Conservation (phyloP, 1,140 invertebrate species). For the Dolichoris vasculosae region DNA sequence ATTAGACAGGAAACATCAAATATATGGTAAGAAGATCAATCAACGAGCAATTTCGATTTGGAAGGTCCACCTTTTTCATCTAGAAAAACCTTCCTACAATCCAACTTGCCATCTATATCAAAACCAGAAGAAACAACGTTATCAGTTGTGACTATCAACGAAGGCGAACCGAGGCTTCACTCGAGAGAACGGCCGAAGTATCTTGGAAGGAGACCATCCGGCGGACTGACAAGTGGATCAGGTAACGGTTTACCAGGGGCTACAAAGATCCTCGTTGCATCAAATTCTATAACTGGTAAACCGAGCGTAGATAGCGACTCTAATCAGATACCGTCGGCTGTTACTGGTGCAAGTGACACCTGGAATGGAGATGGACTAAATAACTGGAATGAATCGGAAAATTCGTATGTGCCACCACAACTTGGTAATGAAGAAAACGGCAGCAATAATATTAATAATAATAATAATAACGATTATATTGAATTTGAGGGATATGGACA, state of each 20-base stretch:
- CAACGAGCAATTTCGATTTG: not conserved
- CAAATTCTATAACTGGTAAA: constrained; percentile 6
- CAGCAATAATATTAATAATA: not conserved
- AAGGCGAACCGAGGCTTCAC: not conserved
- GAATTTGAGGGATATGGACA: not conserved
- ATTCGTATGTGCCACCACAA: not conserved
- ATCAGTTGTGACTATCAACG: not conserved
- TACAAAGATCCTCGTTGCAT: constrained; percentile 48
- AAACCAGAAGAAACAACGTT: not conserved
- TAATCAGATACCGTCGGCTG: not conserved
- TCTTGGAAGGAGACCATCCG: constrained; percentile 50
- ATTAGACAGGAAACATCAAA: not conserved
- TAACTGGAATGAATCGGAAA: not conserved
- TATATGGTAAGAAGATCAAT: not conserved
- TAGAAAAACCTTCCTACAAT: not conserved
- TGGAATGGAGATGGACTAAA: not conserved
- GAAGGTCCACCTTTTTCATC: not conserved
- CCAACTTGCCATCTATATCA: not conserved
- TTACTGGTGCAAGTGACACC: too few species aligned
- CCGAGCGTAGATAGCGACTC: not conserved
- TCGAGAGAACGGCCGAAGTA: not conserved
- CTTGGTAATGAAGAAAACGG: not conserved
- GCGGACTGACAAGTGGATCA: constrained; percentile 57
- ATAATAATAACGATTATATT: constrained; percentile 4
- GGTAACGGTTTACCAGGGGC: constrained; percentile 60